phyloP scores from a whole-genome alignment of 2,888 invertebrate genomes.

The Xylota segnis region DNA sequence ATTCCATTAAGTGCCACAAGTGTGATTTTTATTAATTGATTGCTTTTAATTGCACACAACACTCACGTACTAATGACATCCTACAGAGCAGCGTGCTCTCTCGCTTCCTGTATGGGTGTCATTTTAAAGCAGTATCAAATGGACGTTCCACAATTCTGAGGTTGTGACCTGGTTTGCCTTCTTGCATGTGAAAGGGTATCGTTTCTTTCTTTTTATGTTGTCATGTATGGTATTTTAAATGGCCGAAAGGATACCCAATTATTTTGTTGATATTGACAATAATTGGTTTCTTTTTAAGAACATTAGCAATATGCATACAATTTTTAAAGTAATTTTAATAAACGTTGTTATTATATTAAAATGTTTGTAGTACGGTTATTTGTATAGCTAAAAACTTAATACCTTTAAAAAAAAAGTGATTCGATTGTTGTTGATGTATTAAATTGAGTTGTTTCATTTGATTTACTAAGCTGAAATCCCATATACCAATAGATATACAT shows the following conservation, averaged over 20 bases:
- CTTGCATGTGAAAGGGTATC: neutral
- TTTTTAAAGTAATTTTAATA: neutral
- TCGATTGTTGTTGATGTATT: too few species aligned
- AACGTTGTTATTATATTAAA: too few species aligned
- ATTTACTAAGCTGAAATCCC: too few species aligned
- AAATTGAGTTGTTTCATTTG: too few species aligned
- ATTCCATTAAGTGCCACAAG: slow-evolving; percentile 62
- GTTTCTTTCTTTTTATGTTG: slow-evolving; percentile 27
- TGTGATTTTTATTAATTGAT: slow-evolving; percentile 63
- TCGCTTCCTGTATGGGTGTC: slow-evolving; percentile 21
- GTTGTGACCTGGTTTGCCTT: too few species aligned
- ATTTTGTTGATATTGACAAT: slow-evolving; percentile 49
- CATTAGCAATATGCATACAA: neutral
- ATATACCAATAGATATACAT: too few species aligned
- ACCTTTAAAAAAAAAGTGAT: too few species aligned
- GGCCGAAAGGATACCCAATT: slow-evolving; percentile 25
- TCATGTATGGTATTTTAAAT: slow-evolving; percentile 42
- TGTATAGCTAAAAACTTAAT: too few species aligned
- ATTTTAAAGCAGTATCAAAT: slow-evolving; percentile 42
- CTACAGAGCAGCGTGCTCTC: slow-evolving; percentile 20
- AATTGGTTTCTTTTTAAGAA: slow-evolving; percentile 34
- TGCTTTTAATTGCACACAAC: slow-evolving; percentile 63
- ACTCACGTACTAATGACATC: slow-evolving; percentile 60
- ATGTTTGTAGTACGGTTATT: too few species aligned
- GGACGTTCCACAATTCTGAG: slow-evolving; percentile 8